Percentiles rank a stretch among this genome's conserved stretches.
These are phyloP conservation scores for Phoebastria nigripes DNA, from an alignment of 2,797 vertebrate species.

Conservation along the genomic window DNA sequence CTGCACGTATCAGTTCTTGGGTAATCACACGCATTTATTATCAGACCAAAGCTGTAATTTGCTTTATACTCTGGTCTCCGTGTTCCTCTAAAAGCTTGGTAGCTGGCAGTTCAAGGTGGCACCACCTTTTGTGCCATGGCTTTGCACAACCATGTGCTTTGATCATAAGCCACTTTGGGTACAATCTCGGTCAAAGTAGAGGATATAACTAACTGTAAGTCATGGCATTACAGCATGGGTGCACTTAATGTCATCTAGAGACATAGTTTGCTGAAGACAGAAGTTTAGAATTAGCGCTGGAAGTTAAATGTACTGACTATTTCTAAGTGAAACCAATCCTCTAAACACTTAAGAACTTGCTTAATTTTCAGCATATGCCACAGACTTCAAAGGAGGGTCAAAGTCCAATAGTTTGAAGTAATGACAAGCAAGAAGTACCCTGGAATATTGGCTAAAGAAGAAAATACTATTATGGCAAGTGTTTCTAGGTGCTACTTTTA, in stretches of 20 bases:
- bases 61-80: not conserved
- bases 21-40: not conserved
- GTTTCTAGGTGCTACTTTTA: not conserved
- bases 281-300: conserved; percentile 46
- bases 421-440: conserved; percentile 27
- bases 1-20: not conserved
- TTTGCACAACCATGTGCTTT: not conserved
- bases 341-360: conserved; percentile 27
- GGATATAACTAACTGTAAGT: not conserved
- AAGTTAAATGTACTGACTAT: conserved; percentile 27
- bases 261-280: conserved; percentile 5
- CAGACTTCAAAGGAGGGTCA: conserved; percentile 53
- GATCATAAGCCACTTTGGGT: not conserved
- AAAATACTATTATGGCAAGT: not conserved
- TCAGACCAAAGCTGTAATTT: not conserved
- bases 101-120: not conserved
- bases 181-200: not conserved
- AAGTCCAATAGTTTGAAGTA: conserved; percentile 46
- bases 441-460: not conserved
- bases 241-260: not conserved
- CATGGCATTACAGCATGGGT: not conserved
- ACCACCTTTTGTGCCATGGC: not conserved
- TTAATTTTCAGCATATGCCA: conserved; percentile 65
- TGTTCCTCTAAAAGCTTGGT: not conserved
- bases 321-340: conserved; percentile 63